Conservation (phyloP, 64 coral and sea anemone species). For the Cladopsammia gracilis region DNA sequence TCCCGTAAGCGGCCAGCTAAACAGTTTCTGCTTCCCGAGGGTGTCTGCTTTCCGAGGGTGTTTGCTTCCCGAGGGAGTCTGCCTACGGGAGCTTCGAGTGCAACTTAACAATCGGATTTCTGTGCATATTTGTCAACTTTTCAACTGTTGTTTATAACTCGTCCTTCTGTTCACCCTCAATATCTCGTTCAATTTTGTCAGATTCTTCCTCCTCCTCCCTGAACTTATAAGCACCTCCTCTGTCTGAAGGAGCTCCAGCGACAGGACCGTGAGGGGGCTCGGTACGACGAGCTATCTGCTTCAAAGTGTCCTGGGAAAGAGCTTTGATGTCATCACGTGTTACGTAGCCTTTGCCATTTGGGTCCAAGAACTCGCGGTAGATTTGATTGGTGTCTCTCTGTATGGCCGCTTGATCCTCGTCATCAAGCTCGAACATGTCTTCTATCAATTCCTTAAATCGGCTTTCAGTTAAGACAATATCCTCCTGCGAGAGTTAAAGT, state of each 20-base stretch:
- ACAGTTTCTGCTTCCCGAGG: too few relatives aligned
- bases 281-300: constrained; percentile 18
- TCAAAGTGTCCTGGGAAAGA: constrained; percentile 50
- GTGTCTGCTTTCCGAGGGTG: too few relatives aligned
- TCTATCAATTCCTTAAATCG: constrained; percentile 38
- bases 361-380: constrained; percentile 47
- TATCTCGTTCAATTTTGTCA: neutral
- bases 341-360: constrained; percentile 48
- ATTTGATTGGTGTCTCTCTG: constrained; percentile 49
- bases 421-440: constrained; percentile 47
- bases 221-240: constrained; percentile 14
- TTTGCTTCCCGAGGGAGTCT: too few relatives aligned
- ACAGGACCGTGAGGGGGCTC: constrained; percentile 65
- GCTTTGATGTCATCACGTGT: constrained; percentile 60
- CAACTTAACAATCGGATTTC: too few relatives aligned
- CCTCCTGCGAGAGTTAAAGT: neutral
- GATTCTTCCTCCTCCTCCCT: neutral
- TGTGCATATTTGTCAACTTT: too few relatives aligned
- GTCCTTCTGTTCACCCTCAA: constrained; percentile 23
- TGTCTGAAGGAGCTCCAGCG: constrained; percentile 15
- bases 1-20: too few relatives aligned
- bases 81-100: too few relatives aligned
- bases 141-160: constrained; percentile 10
- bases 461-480: neutral
- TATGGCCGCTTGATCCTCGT: neutral